Base-by-base conservation (phyloP, 1,140 invertebrate species). In the Chelonus insularis region DNA sequence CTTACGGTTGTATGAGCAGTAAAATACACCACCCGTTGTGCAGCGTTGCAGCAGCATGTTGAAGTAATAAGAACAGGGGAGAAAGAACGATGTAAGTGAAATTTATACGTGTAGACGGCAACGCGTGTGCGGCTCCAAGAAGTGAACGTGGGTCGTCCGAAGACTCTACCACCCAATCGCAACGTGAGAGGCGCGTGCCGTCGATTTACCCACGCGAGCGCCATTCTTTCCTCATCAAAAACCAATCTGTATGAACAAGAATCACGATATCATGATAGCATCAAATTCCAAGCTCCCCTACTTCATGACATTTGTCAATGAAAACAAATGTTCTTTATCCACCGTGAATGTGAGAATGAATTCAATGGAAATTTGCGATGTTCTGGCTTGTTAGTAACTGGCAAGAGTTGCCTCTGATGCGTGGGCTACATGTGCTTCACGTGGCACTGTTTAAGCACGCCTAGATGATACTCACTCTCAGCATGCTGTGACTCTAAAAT, bases 121-220 rank as follows among this genome's bases (percentile, higher is more conserved):
- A 14, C 9, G 14, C 16, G 12, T 43, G 14, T 43, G 14, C 18
- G 14, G 14, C 12, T 43, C 12, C 8, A 14, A 43, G 41, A 43
- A 43, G 41, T 43, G 41, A 43, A 43, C 41, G 41, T 43, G 41
- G 16, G 16, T 43, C 41, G 41, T 43, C 41, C 14, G 41, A 43
- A 43, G 41, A 43, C 14, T 16, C 18, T 43, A 29, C 29, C 32
- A 32, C 43, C 56, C 56, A 58, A 58, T 58, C 56, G 16, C 23
- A 37, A 58, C 11, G 56, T 58, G 45, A 58, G 56, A 58, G 56
- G 45, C 56, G 45, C 56, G 56, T 58, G 56, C 56, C 56, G 56
- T 50, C 45, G 29, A 48, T 58, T 48, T 21, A 41, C 56, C 56
- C 56, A 58, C 56, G 56, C 48, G 48, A 32, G n/a, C 9, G 12